A percentile compares a stretch with the other conserved stretches of the same genome.
These are phyloP conservation scores for Drosophila picticornis DNA, from an alignment of 2,888 invertebrate species.

Conservation along the genomic window DNA sequence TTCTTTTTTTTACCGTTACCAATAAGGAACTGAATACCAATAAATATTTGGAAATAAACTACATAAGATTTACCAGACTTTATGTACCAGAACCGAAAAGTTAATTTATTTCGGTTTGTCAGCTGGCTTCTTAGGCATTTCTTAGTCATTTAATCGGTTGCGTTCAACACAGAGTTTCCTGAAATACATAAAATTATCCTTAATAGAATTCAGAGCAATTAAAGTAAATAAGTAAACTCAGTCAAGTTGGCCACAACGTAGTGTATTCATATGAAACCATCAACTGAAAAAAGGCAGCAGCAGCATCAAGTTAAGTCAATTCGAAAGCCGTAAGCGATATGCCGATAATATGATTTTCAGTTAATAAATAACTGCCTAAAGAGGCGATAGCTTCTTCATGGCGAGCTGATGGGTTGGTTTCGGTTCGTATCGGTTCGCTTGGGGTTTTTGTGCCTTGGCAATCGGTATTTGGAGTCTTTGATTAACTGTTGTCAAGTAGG, in stretches of 20 bases:
- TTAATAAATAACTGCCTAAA: slow-evolving; percentile 78
- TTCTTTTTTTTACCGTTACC: background rate
- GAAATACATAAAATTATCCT: background rate
- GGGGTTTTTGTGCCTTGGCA: background rate
- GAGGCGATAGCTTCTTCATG: slow-evolving; percentile 51
- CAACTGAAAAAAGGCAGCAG: slow-evolving; percentile 30
- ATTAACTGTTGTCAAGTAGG: slow-evolving; percentile 72
- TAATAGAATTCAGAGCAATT: background rate
- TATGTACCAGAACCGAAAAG: background rate
- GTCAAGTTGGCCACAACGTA: slow-evolving; percentile 5
- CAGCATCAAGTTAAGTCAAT: slow-evolving; percentile 22
- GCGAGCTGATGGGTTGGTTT: slow-evolving; percentile 34
- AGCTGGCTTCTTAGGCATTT: background rate
- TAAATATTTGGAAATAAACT: background rate
- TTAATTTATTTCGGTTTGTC: background rate
- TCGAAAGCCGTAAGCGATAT: slow-evolving; percentile 60
- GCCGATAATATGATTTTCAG: slow-evolving; percentile 76
- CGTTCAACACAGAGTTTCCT: fast-evolving
- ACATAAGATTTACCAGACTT: background rate
- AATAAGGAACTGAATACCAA: background rate
- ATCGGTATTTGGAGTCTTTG: slow-evolving; percentile 49
- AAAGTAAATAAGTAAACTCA: background rate
- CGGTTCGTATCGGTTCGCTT: background rate
- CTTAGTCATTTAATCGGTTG: background rate
- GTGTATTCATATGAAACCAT: slow-evolving; percentile 36